Conservation (phyloP, 1,140 invertebrate species). For the Apis laboriosa region DNA sequence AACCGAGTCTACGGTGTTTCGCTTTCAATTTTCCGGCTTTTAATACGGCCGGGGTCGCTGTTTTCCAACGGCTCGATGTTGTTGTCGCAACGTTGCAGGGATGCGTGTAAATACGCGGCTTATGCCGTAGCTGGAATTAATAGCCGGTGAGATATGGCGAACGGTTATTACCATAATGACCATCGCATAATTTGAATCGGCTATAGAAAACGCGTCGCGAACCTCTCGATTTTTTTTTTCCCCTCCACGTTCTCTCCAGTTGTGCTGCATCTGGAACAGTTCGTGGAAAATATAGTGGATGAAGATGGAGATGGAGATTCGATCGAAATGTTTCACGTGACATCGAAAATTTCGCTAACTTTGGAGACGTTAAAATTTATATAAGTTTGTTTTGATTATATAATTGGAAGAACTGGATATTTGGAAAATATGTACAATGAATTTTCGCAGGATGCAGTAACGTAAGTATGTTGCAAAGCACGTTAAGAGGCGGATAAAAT, state of each 20-base stretch:
- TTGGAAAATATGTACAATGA: too few relatives aligned
- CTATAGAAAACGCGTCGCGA: conserved; percentile 49
- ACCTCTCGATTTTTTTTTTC: conserved; percentile 12
- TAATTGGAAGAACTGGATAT: too few relatives aligned
- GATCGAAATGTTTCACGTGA: conserved; percentile 1
- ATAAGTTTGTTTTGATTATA: too few relatives aligned
- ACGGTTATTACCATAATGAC: conserved; percentile 68
- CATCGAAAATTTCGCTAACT: too few relatives aligned
- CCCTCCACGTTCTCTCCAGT: background rate
- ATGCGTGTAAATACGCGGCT: conserved; percentile 57
- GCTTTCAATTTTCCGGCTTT: conserved; percentile 64
- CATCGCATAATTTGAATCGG: conserved; percentile 58
- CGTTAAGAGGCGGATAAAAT: too few relatives aligned
- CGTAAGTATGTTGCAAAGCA: too few relatives aligned
- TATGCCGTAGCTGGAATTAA: conserved; percentile 59
- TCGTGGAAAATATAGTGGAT: background rate
- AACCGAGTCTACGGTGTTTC: conserved; percentile 41
- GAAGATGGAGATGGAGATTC: background rate
- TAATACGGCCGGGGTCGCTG: conserved; percentile 39
- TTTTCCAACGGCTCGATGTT: background rate
- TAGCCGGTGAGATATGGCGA: conserved; percentile 60
- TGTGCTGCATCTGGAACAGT: background rate
- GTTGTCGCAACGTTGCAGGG: background rate
- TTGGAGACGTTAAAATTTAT: too few relatives aligned
- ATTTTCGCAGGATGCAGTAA: too few relatives aligned